A percentile compares a stretch with the other conserved stretches of the same genome.
Conservation (phyloP, 1,140 invertebrate genomes). For the Brachionus paranguensis region DNA sequence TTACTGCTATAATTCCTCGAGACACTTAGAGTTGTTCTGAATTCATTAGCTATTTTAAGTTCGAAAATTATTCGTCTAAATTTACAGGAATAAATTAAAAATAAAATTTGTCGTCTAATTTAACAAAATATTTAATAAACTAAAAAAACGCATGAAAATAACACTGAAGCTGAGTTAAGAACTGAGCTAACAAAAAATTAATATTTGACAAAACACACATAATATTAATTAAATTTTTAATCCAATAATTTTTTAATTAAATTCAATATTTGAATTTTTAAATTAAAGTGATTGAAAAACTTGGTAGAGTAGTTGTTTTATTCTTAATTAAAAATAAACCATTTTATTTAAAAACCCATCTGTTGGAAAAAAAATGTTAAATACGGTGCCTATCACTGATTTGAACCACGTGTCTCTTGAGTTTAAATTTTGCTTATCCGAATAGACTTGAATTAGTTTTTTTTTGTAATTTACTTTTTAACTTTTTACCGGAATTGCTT, state of each 20-base stretch:
- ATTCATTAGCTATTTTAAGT: neutral
- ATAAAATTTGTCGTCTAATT: neutral
- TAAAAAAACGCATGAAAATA: neutral
- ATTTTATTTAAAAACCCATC: no score
- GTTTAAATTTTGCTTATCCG: no score
- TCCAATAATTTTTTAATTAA: conserved; percentile 2
- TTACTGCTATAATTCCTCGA: neutral
- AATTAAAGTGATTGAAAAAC: neutral
- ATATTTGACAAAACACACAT: neutral
- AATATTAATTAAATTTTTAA: neutral
- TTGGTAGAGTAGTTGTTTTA: neutral
- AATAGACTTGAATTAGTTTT: no score
- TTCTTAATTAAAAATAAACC: neutral
- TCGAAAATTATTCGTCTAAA: neutral
- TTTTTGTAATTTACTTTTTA: no score
- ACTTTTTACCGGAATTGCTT: no score
- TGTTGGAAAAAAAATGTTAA: no score
- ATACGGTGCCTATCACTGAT: no score
- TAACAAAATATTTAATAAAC: neutral
- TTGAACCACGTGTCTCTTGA: no score
- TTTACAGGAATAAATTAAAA: neutral
- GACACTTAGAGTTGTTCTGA: neutral
- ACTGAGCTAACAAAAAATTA: neutral
- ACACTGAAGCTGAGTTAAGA: neutral
- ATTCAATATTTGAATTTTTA: neutral